phyloP scores from a whole-genome alignment of 2,797 vertebrate genomes.

The Acanthopagrus latus region DNA sequence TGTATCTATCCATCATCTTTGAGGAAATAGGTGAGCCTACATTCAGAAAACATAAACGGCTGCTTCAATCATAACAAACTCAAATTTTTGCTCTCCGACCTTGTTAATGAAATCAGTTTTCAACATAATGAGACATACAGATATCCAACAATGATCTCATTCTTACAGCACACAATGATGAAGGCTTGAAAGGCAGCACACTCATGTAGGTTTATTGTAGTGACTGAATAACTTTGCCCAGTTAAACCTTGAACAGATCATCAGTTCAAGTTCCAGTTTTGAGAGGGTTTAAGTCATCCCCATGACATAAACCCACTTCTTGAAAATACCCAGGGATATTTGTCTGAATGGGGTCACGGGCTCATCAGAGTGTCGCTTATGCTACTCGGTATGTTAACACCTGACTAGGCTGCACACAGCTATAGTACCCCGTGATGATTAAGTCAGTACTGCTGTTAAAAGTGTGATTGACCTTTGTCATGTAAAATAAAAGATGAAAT shows the following conservation, averaged over 20 bases:
- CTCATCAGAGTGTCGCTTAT: not conserved
- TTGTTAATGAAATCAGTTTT: not conserved
- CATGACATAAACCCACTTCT: not conserved
- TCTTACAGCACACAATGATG: not conserved
- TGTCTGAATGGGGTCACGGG: not conserved
- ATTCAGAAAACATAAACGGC: not conserved
- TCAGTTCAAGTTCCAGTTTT: not conserved
- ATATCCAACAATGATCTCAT: not conserved
- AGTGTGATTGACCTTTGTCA: not conserved
- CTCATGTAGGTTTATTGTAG: not conserved
- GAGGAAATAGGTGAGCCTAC: not conserved
- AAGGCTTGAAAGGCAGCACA: not conserved
- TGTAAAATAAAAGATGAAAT: not conserved
- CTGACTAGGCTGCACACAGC: not conserved
- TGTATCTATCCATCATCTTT: too few relatives aligned
- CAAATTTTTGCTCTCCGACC: not conserved
- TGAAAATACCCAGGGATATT: not conserved
- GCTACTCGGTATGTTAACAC: not conserved
- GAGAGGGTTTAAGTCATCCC: not conserved
- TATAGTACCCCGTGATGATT: not conserved
- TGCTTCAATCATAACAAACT: not conserved
- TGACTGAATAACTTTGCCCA: conserved; percentile 8
- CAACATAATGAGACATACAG: not conserved
- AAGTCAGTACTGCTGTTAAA: not conserved
- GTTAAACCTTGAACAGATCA: not conserved